These are phyloP conservation scores for Coreoperca whiteheadi DNA, from an alignment of 2,113 vertebrate species.

Conservation along the genomic window DNA sequence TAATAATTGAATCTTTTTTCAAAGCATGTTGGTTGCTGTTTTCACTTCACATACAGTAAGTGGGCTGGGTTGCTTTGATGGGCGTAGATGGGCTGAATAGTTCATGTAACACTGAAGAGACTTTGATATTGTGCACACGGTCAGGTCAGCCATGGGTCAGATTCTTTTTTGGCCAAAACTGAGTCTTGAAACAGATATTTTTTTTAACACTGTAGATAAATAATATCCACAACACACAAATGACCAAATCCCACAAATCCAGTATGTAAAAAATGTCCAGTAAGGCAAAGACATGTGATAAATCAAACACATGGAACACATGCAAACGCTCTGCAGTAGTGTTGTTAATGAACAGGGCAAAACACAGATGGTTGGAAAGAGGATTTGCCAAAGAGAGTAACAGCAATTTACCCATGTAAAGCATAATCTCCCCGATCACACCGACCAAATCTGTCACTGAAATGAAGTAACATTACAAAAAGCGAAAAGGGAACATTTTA, in stretches of 20 bases:
- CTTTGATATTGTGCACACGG: background rate
- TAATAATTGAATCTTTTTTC: background rate
- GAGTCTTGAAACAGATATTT: background rate
- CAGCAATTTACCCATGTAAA: conserved; percentile 31
- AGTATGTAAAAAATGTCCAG: background rate
- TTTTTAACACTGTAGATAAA: background rate
- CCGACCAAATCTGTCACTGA: conserved; percentile 36
- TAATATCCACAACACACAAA: background rate
- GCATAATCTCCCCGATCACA: conserved; percentile 49
- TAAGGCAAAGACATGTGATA: conserved; percentile 6
- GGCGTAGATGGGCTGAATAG: background rate
- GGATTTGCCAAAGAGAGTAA: conserved; percentile 59
- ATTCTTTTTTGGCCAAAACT: background rate
- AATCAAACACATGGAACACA: conserved; percentile 25
- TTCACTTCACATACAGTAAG: background rate
- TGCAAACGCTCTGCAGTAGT: conserved; percentile 31
- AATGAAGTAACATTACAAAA: conserved; percentile 40
- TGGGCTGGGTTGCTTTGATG: background rate
- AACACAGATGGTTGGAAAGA: conserved; percentile 71
- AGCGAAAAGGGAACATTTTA: background rate
- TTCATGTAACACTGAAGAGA: background rate
- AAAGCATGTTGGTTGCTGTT: background rate
- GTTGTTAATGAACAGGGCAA: conserved; percentile 46
- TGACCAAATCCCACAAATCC: background rate
- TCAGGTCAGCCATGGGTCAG: background rate